These are phyloP conservation scores for Plagodis dolabraria DNA, from an alignment of 2,888 invertebrate species.

Conservation along the genomic window DNA sequence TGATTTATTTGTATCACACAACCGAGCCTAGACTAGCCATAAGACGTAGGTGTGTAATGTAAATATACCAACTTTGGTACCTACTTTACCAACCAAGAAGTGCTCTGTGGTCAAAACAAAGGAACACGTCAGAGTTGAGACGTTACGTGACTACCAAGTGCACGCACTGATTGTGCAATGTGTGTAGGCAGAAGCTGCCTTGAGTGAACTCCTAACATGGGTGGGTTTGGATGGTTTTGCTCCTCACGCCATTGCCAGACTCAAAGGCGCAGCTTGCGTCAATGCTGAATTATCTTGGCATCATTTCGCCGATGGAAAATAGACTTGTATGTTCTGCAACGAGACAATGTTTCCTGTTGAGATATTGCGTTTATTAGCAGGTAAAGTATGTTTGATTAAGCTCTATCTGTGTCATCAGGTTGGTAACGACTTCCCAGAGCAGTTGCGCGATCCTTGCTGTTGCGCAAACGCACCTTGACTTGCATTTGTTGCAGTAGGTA, in stretches of 20 bases:
- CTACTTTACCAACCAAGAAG: constrained; percentile 9
- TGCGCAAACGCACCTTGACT: constrained; percentile 73
- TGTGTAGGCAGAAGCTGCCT: constrained; percentile 54
- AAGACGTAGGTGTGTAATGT: no score
- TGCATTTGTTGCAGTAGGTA: constrained; percentile 55
- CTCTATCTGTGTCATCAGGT: constrained; percentile 35
- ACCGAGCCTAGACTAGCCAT: no score
- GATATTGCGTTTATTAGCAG: constrained; percentile 28
- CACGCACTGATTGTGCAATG: constrained; percentile 45
- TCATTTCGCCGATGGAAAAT: constrained; percentile 31
- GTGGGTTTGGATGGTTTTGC: constrained; percentile 37
- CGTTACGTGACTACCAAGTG: constrained; percentile 40
- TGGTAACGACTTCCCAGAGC: constrained; percentile 36
- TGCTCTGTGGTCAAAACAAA: constrained; percentile 35
- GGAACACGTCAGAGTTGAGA: constrained; percentile 33
- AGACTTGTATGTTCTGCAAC: constrained; percentile 17
- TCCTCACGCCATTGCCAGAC: constrained; percentile 41
- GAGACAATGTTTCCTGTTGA: constrained; percentile 27
- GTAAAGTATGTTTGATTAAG: constrained; percentile 33
- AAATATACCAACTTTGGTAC: no score
- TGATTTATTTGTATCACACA: no score
- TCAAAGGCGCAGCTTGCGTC: constrained; percentile 45
- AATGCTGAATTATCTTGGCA: constrained; percentile 35
- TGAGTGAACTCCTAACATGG: constrained; percentile 54
- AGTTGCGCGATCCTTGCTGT: constrained; percentile 55